phyloP scores from a whole-genome alignment of 1,140 invertebrate genomes.

The Brachionus calyciflorus region DNA sequence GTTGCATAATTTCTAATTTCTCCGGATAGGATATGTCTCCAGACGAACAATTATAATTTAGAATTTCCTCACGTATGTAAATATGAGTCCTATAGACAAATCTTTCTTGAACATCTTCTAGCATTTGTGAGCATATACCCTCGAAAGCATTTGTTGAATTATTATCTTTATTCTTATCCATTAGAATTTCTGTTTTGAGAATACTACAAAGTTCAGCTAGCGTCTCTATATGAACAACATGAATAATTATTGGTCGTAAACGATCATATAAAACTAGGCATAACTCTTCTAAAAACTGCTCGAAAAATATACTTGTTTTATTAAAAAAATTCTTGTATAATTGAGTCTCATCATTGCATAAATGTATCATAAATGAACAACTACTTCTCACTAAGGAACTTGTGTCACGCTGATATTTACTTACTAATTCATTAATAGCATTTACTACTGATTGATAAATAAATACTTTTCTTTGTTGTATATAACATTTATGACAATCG shows the following conservation, averaged over 20 bases:
- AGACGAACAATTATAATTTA: slow-evolving; percentile 74
- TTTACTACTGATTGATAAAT: slow-evolving; percentile 63
- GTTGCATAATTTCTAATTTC: slow-evolving; percentile 87
- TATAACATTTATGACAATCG: slow-evolving; percentile 82
- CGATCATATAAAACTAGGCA: slow-evolving; percentile 88
- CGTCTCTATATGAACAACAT: slow-evolving; percentile 95
- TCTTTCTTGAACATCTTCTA: slow-evolving; percentile 93
- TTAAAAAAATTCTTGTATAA: slow-evolving; percentile 84
- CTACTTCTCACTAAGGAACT: slow-evolving; percentile 81
- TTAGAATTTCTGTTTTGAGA: slow-evolving; percentile 84
- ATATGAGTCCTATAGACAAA: slow-evolving; percentile 91
- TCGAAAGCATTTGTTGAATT: slow-evolving; percentile 74
- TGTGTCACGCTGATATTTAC: slow-evolving; percentile 74
- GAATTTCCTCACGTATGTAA: slow-evolving; percentile 85
- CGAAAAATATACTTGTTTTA: slow-evolving; percentile 66
- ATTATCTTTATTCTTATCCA: slow-evolving; percentile 79
- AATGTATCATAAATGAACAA: slow-evolving; percentile 81
- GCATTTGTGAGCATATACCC: slow-evolving; percentile 74
- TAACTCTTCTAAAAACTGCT: slow-evolving; percentile 74
- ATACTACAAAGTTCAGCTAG: slow-evolving; percentile 92
- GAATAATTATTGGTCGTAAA: slow-evolving; percentile 88
- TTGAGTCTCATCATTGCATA: slow-evolving; percentile 85
- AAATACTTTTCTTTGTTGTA: slow-evolving; percentile 71
- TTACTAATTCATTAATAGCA: slow-evolving; percentile 72
- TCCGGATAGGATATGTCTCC: slow-evolving; percentile 96